Base-by-base conservation (phyloP, 92 coral and sea anemone species). In the Isaurus tuberculatus region DNA sequence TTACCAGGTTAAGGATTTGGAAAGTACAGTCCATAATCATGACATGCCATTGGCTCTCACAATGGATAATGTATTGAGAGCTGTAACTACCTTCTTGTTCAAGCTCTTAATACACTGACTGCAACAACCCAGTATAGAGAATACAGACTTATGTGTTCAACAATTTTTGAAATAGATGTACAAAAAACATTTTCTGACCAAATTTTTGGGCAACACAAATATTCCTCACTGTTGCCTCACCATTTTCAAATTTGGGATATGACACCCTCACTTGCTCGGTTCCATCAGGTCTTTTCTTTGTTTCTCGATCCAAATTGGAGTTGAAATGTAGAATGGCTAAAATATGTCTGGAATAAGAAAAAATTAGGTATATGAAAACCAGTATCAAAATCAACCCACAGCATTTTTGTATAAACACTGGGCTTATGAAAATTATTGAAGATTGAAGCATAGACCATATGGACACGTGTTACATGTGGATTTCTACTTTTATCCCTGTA, bases 311-410 rank as follows among this genome's bases (percentile, higher is more conserved):
- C 53, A 80, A 42, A 80, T 80, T 80, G 13, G 28, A 60, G 4
- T 80, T 80, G 42, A 80, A 80, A 70, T 80, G 85, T 0, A 80
- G 49, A 31, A 53, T 70, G 2, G 85, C 85, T 42, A 80, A 70
- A 80, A 80, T 80, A 65, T 80, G 75, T 65, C 77, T 80, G 72
- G 26, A 44, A 66, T 1, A 22, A 27, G 22, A 46, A 71, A 26
- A 70, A 6, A 70, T 28, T 69, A 40, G 32, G 32, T 61, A 2
- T 25, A 27, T 61, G 31, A 61, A 25, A 63, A 63, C 16, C 3
- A 25, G 5, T 9, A 25, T 63, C 68, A 63, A 28, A 25, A 63
- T 63, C 33, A 63, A 10, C 34, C 11, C 26, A 25, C 33, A 63
- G 32, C 32, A 61, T 4, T 61, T 61, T 23, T 61, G 1, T 23